These are phyloP conservation scores for Chiropotes sagulatus DNA, from an alignment of 2,797 vertebrate genomes.

Conservation along the genomic window DNA sequence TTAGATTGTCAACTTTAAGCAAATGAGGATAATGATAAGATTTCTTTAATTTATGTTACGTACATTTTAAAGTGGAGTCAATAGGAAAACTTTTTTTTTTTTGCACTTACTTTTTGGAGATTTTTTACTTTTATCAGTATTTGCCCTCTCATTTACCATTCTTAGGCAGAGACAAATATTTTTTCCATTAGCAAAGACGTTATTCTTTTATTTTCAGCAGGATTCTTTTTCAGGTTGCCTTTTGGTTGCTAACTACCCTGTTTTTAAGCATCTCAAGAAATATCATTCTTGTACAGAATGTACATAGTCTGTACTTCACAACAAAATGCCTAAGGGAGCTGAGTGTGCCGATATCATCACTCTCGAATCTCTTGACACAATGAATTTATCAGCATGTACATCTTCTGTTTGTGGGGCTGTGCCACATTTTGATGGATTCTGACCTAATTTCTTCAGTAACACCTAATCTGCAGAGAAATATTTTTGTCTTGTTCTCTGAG, in stretches of 20 bases:
- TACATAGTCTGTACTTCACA: constrained; percentile 8
- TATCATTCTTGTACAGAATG: constrained; percentile 36
- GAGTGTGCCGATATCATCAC: neutral
- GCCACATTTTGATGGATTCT: constrained; percentile 70
- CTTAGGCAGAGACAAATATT: neutral
- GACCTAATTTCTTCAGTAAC: constrained; percentile 71
- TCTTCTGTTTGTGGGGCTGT: constrained; percentile 48
- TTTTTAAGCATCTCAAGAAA: constrained; percentile 69
- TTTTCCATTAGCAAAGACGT: neutral
- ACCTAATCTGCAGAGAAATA: constrained; percentile 61
- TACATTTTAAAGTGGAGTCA: neutral
- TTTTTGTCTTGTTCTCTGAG: constrained; percentile 60
- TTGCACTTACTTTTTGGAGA: neutral
- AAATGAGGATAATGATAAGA: neutral
- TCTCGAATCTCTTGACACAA: constrained; percentile 45
- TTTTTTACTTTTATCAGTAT: neutral
- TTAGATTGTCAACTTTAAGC: neutral
- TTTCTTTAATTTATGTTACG: neutral
- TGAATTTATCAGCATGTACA: constrained; percentile 50
- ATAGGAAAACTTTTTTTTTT: neutral
- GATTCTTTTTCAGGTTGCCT: constrained; percentile 17
- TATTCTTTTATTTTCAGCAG: neutral
- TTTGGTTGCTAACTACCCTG: constrained; percentile 53
- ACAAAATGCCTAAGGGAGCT: constrained; percentile 31
- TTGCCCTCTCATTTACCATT: neutral